These are phyloP conservation scores for Tonatia bakeri DNA, from an alignment of 2,113 vertebrate species.

Conservation along the genomic window DNA sequence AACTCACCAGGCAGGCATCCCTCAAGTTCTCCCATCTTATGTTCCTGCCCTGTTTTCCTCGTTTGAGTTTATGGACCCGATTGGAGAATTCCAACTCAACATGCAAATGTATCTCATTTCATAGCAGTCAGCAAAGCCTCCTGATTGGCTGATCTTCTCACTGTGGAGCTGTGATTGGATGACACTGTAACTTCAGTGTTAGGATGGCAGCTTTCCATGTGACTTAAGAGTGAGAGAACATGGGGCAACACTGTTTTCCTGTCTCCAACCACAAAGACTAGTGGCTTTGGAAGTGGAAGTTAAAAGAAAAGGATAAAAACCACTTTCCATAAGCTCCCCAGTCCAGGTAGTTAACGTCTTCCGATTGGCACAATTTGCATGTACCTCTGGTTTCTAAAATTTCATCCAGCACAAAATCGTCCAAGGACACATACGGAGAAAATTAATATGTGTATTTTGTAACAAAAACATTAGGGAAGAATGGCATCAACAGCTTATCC, in stretches of 20 bases:
- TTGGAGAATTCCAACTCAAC: accelerated
- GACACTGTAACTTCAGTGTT: neutral
- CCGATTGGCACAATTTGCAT: neutral
- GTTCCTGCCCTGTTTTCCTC: neutral
- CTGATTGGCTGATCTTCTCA: neutral
- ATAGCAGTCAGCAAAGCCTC: neutral
- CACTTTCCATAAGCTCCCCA: neutral
- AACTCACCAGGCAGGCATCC: neutral
- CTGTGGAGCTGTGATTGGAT: neutral
- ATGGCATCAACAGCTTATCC: neutral
- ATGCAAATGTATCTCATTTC: neutral
- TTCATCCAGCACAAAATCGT: neutral
- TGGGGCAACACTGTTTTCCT: neutral
- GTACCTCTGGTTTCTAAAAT: neutral
- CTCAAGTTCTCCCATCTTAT: neutral
- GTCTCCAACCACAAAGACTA: neutral
- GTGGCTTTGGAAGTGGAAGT: neutral
- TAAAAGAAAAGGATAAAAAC: neutral
- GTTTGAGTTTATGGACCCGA: neutral
- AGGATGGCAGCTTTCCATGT: accelerated
- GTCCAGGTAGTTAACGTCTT: neutral
- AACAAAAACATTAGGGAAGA: neutral
- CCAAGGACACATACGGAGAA: neutral
- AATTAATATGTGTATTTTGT: neutral
- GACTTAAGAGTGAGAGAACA: neutral